Conservation (phyloP, 2,888 invertebrate genomes). For the Drosophila mayaguana region DNA sequence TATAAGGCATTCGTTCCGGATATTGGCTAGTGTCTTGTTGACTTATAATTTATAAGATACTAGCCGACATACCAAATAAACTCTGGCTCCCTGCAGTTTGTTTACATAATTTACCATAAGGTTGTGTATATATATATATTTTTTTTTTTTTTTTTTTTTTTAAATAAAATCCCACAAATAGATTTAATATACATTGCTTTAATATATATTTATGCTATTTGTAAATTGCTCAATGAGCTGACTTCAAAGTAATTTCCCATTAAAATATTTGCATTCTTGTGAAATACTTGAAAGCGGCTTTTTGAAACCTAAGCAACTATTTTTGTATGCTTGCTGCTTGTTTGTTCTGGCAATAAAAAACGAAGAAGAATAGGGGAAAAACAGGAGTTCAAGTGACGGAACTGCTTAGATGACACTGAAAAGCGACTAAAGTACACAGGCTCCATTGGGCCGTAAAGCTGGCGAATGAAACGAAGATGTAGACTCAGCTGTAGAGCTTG, state of each 20-base stretch:
- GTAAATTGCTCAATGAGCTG: background rate
- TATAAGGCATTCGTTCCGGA: constrained; percentile 5
- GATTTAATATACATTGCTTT: background rate
- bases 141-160: background rate
- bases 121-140: background rate
- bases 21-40: constrained; percentile 1
- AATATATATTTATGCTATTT: background rate
- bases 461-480: constrained; percentile 18
- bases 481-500: constrained; percentile 3
- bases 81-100: background rate
- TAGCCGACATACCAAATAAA: background rate
- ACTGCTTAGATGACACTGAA: constrained; percentile 60
- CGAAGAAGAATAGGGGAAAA: constrained; percentile 6
- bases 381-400: constrained; percentile 48
- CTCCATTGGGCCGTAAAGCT: constrained; percentile 5
- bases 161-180: background rate
- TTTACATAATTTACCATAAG: background rate
- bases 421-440: constrained; percentile 49
- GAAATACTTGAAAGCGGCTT: constrained; percentile 31
- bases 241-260: constrained; percentile 4
- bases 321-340: constrained; percentile 23
- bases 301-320: constrained; percentile 32
- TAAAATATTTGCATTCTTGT: constrained; percentile 15
- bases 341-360: constrained; percentile 23
- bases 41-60: background rate